These are phyloP conservation scores for Porites evermanni DNA, from an alignment of 92 coral and sea anemone species.

Conservation along the genomic window DNA sequence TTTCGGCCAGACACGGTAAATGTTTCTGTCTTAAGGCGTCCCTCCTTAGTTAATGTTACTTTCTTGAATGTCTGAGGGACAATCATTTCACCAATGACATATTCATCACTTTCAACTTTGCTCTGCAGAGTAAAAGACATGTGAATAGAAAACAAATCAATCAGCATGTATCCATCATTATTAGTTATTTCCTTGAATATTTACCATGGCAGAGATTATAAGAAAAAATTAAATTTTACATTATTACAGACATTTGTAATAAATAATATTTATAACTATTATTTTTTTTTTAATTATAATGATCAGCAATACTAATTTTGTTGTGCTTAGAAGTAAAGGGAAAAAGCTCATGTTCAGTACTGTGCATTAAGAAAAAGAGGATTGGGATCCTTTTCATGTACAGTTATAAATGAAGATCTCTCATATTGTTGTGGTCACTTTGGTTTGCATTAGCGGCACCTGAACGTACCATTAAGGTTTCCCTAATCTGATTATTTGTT, in stretches of 20 bases:
- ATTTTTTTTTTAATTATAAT: too few species aligned
- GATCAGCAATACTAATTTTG: too few species aligned
- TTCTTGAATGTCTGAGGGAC: conserved; percentile 36
- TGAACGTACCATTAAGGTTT: conserved; percentile 33
- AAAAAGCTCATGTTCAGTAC: background rate
- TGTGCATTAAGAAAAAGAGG: background rate
- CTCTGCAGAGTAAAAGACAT: background rate
- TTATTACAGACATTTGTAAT: background rate
- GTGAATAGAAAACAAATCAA: background rate
- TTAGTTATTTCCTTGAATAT: conserved; percentile 1
- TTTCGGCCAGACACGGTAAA: conserved; percentile 10
- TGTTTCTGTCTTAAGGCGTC: conserved; percentile 4
- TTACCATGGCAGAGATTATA: conserved; percentile 37
- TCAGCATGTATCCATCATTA: background rate
- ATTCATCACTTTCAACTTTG: conserved; percentile 34
- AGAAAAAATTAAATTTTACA: conserved; percentile 7
- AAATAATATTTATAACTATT: too few species aligned
- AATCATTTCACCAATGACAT: conserved; percentile 13
- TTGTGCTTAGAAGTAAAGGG: background rate
- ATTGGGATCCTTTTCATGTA: background rate
- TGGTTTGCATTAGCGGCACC: background rate
- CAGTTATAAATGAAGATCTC: background rate
- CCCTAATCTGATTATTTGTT: conserved; percentile 49
- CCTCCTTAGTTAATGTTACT: background rate
- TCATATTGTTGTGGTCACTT: too few species aligned